Evolutionary conservation across 2,797 vertebrate genomes (phyloP).

Genomic region (Nyctibius grandis): DNA sequence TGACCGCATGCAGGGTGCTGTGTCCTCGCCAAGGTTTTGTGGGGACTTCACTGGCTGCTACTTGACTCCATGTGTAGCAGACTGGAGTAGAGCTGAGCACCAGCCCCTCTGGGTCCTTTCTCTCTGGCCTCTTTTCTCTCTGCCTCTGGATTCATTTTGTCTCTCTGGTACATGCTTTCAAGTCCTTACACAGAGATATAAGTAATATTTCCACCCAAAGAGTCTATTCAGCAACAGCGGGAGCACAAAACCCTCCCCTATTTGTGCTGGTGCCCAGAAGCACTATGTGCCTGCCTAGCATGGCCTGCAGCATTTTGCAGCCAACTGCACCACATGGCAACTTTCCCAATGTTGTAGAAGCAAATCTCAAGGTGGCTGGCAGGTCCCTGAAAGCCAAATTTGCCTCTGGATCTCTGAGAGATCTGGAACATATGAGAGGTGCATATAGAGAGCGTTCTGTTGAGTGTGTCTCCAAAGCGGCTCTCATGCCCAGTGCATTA

Average conservation of each 20-base stretch:
- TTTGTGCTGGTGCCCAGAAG: conserved; percentile 16
- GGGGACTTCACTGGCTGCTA: background rate
- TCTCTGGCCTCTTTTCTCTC: background rate
- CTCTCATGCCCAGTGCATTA: conserved; percentile 34
- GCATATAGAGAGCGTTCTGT: background rate
- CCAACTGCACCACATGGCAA: conserved; percentile 26
- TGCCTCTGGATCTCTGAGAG: conserved; percentile 41
- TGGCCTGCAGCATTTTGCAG: conserved; percentile 36
- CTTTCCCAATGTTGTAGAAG: conserved; percentile 11
- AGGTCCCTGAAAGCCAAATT: conserved; percentile 44
- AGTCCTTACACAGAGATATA: background rate
- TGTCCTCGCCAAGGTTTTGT: background rate
- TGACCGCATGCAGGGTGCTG: background rate
- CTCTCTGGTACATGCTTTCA: background rate
- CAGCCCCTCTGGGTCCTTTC: background rate
- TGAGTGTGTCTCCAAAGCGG: background rate
- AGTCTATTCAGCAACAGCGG: background rate
- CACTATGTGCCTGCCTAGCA: background rate
- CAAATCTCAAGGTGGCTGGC: conserved; percentile 9
- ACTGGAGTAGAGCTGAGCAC: background rate
- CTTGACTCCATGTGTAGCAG: fast-evolving
- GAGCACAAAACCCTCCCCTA: background rate
- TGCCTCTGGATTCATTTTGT: background rate
- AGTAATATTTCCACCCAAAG: background rate
- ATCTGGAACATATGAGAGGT: background rate